Base-by-base conservation (phyloP, 2,888 invertebrate species). In the Chouioia cunea region DNA sequence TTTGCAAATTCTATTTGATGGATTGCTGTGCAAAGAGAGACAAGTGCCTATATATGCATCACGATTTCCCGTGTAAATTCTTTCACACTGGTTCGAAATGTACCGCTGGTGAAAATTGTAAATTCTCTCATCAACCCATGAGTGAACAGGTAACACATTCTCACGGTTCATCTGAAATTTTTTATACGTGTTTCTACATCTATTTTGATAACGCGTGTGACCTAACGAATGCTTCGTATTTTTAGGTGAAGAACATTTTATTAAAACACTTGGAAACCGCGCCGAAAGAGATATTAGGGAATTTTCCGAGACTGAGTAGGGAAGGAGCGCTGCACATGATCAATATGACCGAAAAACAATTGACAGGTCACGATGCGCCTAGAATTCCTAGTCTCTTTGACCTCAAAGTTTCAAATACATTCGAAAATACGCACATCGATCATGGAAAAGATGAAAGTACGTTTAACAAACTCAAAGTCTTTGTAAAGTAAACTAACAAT, bases 1-100 rank as follows among this genome's bases (percentile, higher is more conserved):
- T 97, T 2, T 99, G 98, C 87, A 98, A 97, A 87, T 98, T 97
- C 87, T 98, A 97, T 87, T 87, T 97, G 72, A 95, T 94, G 92
- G 96, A 96, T 77, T 95, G 95, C 85, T 98, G 98, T 87, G 93
- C 95, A 65, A 98, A 97, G 87, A 92, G 95, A 80, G 97, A 97
- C 79, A 95, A 96, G 86, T 99, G 98, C 87, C 89, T 95, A 20
- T 99, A 96, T 83, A 94, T 98, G 94, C 98, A 98, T 87, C 91
- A 93, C 80, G 97, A 97, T 85, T 98, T 97, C 86, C 98, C 98
- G 18, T 98, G 98, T 87, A 97, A 97, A 89, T 97, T 93, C 87
- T 97, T 93, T 86, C 97, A 99, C 84, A 94, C 97, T 64, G 97
- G 97, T 75, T 89, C 94, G 85, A 92, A 93, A 66, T 97, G 97